Percentiles rank a stretch among this genome's conserved stretches.
These are phyloP conservation scores for Porites divaricata DNA, from an alignment of 92 coral and sea anemone genomes.

Conservation along the genomic window DNA sequence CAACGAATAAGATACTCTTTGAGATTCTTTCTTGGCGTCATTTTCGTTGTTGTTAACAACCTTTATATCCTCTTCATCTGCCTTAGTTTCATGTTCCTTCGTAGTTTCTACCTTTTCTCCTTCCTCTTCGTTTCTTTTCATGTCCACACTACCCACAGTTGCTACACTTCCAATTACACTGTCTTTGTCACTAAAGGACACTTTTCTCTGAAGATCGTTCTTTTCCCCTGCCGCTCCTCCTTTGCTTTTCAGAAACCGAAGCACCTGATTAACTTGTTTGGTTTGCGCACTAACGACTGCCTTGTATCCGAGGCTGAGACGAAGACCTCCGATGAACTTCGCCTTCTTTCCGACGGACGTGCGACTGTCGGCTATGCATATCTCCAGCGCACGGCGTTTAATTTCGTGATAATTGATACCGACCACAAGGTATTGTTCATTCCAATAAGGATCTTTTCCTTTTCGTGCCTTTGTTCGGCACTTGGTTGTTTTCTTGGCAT, in stretches of 20 bases:
- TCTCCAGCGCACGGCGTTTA: conserved; percentile 79
- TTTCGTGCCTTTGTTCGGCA: conserved; percentile 84
- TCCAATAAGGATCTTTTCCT: conserved; percentile 88
- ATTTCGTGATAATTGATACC: conserved; percentile 84
- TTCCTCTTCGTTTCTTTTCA: background rate
- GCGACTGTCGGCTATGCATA: conserved; percentile 80
- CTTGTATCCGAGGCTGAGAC: conserved; percentile 76
- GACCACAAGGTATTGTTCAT: conserved; percentile 86
- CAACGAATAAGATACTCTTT: background rate
- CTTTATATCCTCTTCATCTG: background rate
- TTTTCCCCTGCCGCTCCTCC: conserved; percentile 32
- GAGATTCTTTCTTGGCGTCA: conserved; percentile 5
- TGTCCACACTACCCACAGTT: conserved; percentile 7
- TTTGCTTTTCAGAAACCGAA: conserved; percentile 44
- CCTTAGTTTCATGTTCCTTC: background rate
- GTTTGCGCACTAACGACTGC: conserved; percentile 72
- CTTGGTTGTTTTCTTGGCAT: conserved; percentile 82
- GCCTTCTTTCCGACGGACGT: conserved; percentile 63
- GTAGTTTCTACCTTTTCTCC: background rate
- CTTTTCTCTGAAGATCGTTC: background rate
- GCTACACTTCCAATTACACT: conserved; percentile 19
- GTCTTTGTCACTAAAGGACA: conserved; percentile 18
- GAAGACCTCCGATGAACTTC: conserved; percentile 80
- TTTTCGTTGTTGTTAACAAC: background rate
- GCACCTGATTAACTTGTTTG: conserved; percentile 60